A percentile compares a stretch with the other conserved stretches of the same genome.
Conservation (phyloP, 2,797 vertebrate species). For the Coranthus polyacanthus region DNA sequence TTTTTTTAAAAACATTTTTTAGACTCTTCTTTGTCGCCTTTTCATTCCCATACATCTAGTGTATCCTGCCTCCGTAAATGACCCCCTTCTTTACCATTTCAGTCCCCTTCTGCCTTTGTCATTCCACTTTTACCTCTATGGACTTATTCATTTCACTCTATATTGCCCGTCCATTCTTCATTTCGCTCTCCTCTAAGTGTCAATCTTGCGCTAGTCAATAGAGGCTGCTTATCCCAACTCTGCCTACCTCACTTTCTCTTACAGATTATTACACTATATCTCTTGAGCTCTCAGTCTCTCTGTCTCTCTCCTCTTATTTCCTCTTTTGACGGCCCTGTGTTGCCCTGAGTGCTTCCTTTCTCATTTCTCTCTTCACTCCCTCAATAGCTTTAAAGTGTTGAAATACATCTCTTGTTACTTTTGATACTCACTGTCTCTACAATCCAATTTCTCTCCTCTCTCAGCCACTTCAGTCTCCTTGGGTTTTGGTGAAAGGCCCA, state of each 20-base stretch:
- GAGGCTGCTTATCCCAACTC: slow-evolving; percentile 39
- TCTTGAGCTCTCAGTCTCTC: slow-evolving; percentile 21
- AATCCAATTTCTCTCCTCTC: slow-evolving; percentile 48
- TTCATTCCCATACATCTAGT: slow-evolving; percentile 4
- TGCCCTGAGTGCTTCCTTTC: slow-evolving; percentile 43
- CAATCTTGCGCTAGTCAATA: slow-evolving; percentile 40
- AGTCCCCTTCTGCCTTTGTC: slow-evolving; percentile 28
- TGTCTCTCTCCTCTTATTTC: slow-evolving; percentile 31
- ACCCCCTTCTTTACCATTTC: slow-evolving; percentile 15
- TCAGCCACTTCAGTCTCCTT: slow-evolving; percentile 41
- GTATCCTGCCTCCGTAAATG: neutral
- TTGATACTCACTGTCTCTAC: slow-evolving; percentile 45
- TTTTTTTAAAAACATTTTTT: slow-evolving; percentile 8
- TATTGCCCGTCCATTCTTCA: slow-evolving; percentile 17
- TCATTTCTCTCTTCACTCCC: slow-evolving; percentile 41
- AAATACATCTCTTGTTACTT: slow-evolving; percentile 57
- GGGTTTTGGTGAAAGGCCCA: slow-evolving; percentile 22
- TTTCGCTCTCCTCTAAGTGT: slow-evolving; percentile 29
- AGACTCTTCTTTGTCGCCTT: neutral
- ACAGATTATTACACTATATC: slow-evolving; percentile 47
- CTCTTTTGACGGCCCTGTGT: slow-evolving; percentile 32
- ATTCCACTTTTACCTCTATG: slow-evolving; percentile 19
- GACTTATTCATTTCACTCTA: slow-evolving; percentile 37
- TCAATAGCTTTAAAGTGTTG: slow-evolving; percentile 49
- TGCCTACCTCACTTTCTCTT: slow-evolving; percentile 26